Conservation (phyloP, 2,888 invertebrate genomes). For the Nemapogon koenigi region DNA sequence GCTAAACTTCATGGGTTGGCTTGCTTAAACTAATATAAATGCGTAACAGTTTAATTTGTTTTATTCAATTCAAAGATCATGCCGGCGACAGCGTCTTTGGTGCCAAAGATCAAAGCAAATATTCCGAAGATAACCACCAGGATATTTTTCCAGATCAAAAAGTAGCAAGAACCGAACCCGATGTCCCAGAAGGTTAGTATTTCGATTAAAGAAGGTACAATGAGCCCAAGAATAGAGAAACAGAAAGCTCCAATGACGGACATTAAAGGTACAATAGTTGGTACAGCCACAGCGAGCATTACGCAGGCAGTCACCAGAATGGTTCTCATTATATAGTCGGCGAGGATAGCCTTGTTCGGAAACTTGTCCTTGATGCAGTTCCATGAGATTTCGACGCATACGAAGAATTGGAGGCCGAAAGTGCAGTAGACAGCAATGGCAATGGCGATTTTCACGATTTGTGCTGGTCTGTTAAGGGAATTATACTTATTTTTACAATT, state of each 20-base stretch:
- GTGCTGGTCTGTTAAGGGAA: slow-evolving; percentile 79
- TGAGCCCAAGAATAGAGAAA: slow-evolving; percentile 88
- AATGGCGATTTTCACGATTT: slow-evolving; percentile 85
- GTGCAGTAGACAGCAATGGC: slow-evolving; percentile 92
- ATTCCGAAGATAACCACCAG: slow-evolving; percentile 78
- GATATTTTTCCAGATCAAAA: slow-evolving; percentile 81
- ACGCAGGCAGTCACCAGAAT: slow-evolving; percentile 74
- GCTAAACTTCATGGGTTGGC: too few relatives aligned
- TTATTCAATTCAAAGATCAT: too few relatives aligned
- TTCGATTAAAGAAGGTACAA: slow-evolving; percentile 87
- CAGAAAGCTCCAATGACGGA: slow-evolving; percentile 93
- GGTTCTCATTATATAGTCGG: slow-evolving; percentile 78
- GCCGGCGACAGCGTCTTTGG: slow-evolving; percentile 37
- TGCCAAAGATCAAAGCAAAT: slow-evolving; percentile 82
- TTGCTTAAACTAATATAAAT: too few relatives aligned
- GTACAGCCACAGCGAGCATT: slow-evolving; percentile 82
- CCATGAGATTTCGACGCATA: slow-evolving; percentile 93
- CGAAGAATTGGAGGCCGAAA: slow-evolving; percentile 96
- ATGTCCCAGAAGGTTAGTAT: slow-evolving; percentile 85
- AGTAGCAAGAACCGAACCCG: slow-evolving; percentile 76
- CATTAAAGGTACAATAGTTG: slow-evolving; percentile 88
- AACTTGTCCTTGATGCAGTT: slow-evolving; percentile 78
- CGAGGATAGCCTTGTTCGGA: slow-evolving; percentile 69
- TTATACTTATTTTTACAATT: too few relatives aligned
- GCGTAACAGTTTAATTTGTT: too few relatives aligned